Evolutionary conservation across 2,888 invertebrate species (phyloP), one percentile per base, ranked within the genome.

Genomic region (Plusia festucae): DNA sequence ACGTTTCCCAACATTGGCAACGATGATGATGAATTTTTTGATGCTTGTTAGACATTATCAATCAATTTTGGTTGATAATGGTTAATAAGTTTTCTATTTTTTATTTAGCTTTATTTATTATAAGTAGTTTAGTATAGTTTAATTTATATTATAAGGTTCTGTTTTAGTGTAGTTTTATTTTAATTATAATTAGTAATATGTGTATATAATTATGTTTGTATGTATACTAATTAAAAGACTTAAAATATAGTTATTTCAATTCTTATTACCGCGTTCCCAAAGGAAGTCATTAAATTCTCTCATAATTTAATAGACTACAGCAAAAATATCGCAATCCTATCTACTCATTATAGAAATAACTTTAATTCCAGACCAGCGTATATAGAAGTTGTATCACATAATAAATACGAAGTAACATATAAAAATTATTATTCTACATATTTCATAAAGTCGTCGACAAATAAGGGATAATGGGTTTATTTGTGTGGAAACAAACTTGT

Each of bases 391-490:
- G 44, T 52, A 40, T 8, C 13, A 56, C 32, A 18, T 20, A 13
- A 53, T 27, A 9, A 68, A 61, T 61, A 32, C 49, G 20, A 51
- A 15, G 13, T 60, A 60, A 62, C 40, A 46, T 65, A 56, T 65
- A 62, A 52, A 70, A 58, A 49, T 22, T 20, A 16, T 60, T 68
- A 60, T 67, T 60, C 55, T 24, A 40, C 32, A 55, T 61, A 53
- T 51, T 53, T 63, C 18, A 58, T 55, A 53, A 52, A 32, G 57
- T 53, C 4, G 34, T 6, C n/a, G 11, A 27, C 70, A 8, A 65
- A 44, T 64, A 75, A 52, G 71, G 53, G n/a, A 65, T 78, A 76
- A 68, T 78, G 63, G 63, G 53, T 71, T 76, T 75, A 75, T 75
- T 68, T 70, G 32, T 52, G 40, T 34, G 46, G 53, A 27, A 62